Evolutionary conservation across 23 tunicate genomes (phyloP).

Genomic region (Oikopleura albicans): DNA sequence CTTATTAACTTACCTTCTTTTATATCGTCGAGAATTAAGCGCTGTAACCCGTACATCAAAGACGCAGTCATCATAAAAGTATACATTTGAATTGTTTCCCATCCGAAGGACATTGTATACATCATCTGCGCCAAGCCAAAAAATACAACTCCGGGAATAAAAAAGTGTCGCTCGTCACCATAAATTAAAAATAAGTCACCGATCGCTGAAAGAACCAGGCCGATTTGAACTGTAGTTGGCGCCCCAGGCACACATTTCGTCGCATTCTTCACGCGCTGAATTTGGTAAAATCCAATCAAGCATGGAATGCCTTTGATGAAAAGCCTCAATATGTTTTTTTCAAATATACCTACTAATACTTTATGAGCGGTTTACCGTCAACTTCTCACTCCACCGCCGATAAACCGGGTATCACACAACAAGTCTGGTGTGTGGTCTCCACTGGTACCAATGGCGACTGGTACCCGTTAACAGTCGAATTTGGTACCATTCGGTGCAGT

Average conservation of each 20-base stretch:
- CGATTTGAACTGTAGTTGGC: neutral
- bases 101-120: conserved; percentile 8
- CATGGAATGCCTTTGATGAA: neutral
- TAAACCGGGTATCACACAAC: too few species aligned
- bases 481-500: too few species aligned
- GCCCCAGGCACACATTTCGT: neutral
- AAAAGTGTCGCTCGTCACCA: neutral
- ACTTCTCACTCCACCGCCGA: too few species aligned
- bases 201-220: neutral
- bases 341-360: too few species aligned
- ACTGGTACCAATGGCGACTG: too few species aligned
- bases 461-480: too few species aligned
- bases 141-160: neutral
- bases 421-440: too few species aligned
- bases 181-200: conserved; percentile 1
- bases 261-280: neutral
- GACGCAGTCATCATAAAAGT: neutral
- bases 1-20: neutral
- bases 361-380: too few species aligned
- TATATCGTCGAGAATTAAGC: neutral
- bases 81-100: neutral
- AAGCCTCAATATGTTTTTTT: too few species aligned
- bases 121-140: conserved; percentile 9
- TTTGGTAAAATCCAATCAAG: neutral
- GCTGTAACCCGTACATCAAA: neutral